Conservation (phyloP, 2,888 invertebrate genomes). For the Keiferia lycopersicella region DNA sequence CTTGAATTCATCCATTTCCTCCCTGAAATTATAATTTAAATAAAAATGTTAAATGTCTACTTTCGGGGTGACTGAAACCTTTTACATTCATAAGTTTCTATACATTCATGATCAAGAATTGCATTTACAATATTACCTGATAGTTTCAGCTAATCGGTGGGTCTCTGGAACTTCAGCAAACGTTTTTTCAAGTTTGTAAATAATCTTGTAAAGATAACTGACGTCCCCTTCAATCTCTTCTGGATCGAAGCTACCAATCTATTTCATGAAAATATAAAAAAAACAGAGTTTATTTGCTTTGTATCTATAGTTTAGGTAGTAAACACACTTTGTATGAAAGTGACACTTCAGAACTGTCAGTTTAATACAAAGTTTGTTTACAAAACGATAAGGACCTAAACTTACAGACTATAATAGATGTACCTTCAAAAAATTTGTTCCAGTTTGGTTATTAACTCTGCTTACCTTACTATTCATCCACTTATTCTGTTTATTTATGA, state of each 20-base stretch:
- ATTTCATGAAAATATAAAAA: conserved; percentile 51
- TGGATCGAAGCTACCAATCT: conserved; percentile 92
- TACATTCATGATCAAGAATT: neutral
- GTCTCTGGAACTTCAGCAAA: conserved; percentile 90
- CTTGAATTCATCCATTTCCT: conserved; percentile 92
- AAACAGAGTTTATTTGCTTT: neutral
- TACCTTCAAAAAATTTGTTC: neutral
- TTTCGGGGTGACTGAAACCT: neutral
- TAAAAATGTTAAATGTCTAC: too few relatives aligned
- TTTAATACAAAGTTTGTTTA: too few relatives aligned
- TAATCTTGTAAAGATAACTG: conserved; percentile 84
- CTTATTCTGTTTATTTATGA: conserved; percentile 88
- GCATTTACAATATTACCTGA: conserved; percentile 55
- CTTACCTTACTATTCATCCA: conserved; percentile 89
- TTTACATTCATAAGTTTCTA: neutral
- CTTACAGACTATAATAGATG: too few relatives aligned
- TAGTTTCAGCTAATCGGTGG: conserved; percentile 84
- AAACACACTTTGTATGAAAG: too few relatives aligned
- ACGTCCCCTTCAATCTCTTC: conserved; percentile 93
- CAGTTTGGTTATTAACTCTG: neutral
- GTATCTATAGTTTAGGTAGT: too few relatives aligned
- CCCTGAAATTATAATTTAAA: conserved; percentile 55
- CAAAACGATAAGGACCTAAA: too few relatives aligned
- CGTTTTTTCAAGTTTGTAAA: conserved; percentile 93
- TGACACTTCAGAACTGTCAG: too few relatives aligned